A percentile compares a stretch with the other conserved stretches of the same genome.
Evolutionary conservation across 2,888 invertebrate genomes (phyloP).

Genomic region (Dicycla oo): DNA sequence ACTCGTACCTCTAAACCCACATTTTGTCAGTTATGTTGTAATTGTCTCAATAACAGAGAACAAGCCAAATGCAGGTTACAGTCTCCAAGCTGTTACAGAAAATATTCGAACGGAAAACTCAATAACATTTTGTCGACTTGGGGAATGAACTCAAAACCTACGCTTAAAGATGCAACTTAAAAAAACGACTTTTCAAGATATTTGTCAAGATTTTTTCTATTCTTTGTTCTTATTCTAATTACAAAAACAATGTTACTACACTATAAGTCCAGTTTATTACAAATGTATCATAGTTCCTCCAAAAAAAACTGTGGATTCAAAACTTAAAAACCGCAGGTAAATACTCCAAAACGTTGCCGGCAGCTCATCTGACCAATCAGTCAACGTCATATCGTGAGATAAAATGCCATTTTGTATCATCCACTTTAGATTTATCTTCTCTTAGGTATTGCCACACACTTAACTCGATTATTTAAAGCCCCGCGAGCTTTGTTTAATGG

Average conservation of each 20-base stretch:
- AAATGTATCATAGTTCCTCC: too few relatives aligned
- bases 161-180: too few relatives aligned
- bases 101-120: background rate
- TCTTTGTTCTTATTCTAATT: background rate
- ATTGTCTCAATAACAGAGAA: too few relatives aligned
- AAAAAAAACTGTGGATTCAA: conserved; percentile 4
- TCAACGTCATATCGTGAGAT: conserved; percentile 81
- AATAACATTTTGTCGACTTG: background rate
- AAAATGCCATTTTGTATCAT: conserved; percentile 80
- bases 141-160: background rate
- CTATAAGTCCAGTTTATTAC: background rate
- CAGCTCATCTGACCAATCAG: conserved; percentile 72
- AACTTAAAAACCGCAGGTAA: conserved; percentile 3
- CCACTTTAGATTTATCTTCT: conserved; percentile 79
- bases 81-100: background rate
- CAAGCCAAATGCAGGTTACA: background rate
- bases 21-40: background rate
- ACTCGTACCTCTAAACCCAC: background rate
- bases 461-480: conserved; percentile 74
- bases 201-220: background rate
- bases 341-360: conserved; percentile 1
- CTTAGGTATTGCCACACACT: conserved; percentile 70
- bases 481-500: conserved; percentile 45
- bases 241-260: background rate
- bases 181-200: background rate